phyloP scores from a whole-genome alignment of 2,888 invertebrate species.

The Rhaphigaster nebulosa region DNA sequence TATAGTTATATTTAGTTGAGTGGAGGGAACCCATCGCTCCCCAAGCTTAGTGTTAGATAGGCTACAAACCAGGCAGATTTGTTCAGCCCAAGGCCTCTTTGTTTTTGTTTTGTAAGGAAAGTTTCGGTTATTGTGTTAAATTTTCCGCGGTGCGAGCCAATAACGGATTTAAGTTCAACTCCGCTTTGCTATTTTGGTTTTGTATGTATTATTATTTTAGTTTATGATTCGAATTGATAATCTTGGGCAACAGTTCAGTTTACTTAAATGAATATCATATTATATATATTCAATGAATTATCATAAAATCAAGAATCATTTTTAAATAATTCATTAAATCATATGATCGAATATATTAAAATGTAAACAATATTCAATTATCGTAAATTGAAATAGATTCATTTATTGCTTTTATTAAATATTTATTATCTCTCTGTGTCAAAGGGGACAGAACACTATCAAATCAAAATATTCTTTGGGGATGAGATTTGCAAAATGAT shows the following conservation, averaged over 20 bases:
- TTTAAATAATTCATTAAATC: not conserved
- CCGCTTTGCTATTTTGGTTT: not conserved
- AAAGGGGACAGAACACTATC: not conserved
- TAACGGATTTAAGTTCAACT: not conserved
- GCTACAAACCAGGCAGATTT: slow-evolving; percentile 41
- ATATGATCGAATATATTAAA: not conserved
- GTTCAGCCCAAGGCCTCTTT: not conserved
- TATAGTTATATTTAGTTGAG: slow-evolving; percentile 57
- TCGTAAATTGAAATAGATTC: not conserved
- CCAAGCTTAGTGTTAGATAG: not conserved
- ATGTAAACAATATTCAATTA: not conserved
- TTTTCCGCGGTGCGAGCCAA: not conserved
- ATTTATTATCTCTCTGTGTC: not conserved
- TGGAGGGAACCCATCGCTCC: slow-evolving; percentile 32
- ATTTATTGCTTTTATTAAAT: not conserved
- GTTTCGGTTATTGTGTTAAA: slow-evolving; percentile 7
- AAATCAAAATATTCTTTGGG: not conserved
- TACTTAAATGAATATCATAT: not conserved
- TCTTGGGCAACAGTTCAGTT: slow-evolving; percentile 16
- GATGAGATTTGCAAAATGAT: not conserved
- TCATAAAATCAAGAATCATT: not conserved
- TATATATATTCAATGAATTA: not conserved
- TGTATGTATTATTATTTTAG: not conserved
- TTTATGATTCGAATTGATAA: not conserved
- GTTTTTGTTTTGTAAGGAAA: not conserved